Base-by-base conservation (phyloP, 53 echinoderm and acorn worm genomes). In the Holothuria leucospilota region DNA sequence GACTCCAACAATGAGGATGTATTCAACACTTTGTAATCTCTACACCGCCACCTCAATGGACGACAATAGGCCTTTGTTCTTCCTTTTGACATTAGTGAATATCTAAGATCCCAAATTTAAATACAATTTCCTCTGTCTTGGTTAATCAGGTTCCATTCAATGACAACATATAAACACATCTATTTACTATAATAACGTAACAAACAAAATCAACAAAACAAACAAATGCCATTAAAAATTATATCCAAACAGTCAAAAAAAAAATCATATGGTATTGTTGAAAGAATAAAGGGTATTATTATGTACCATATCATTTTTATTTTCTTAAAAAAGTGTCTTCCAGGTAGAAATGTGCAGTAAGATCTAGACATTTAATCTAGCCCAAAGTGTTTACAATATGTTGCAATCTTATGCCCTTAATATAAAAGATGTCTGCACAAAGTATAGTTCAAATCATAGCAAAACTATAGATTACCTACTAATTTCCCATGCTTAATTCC, bases 31-130 rank as follows among this genome's bases (percentile, higher is more conserved):
- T 80, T 80, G 8, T 59, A 80, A 59, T 53, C 80, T 80, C 80
- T 80, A 80, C 80, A 80, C 80, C 80, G 29, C 80, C 80, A 80
- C 80, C 80, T 80, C 80, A 80, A 80, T 39, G 58, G 80, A 56
- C 56, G 56, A 80, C 80, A 80, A 60, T 60, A 60, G 80, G 80
- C 80, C 80, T 80, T 80, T 80, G 80, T 60, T 80, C 78, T 24
- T 80, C 53, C 56, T 30, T 79, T 61, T 34, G 29, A 56, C 56
- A 29, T 80, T 34, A 61, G 38, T 80, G 38, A 59, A 80, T 59
- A 56, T 29, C 27, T 67, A 30, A 67, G 27, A 67, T 59, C 59
- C 80, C 80, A 58, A 80, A 38, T 38, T 80, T 80, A 60, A 75
- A 75, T 75, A 75, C 75, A 75, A 15, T 75, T 49, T 21, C 51